These are phyloP conservation scores for Dissostichus mawsoni DNA, from an alignment of 2,113 vertebrate species.

Conservation along the genomic window DNA sequence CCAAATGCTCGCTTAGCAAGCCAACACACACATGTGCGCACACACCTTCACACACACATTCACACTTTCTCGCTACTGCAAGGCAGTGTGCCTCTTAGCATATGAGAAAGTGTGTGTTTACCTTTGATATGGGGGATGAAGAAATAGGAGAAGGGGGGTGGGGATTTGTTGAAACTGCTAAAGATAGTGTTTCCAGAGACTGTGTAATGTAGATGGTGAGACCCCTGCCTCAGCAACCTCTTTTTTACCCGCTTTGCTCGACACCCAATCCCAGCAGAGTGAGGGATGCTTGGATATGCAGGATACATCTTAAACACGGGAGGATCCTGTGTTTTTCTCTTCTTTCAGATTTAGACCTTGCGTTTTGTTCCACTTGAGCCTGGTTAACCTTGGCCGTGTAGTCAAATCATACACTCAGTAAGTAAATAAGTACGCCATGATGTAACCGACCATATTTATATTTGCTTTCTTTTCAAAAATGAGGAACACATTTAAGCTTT, in stretches of 20 bases:
- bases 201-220: conserved; percentile 43
- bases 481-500: not conserved
- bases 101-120: conserved; percentile 57
- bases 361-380: not conserved
- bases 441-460: not conserved
- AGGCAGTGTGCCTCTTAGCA: conserved; percentile 31
- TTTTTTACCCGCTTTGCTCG: conserved; percentile 36
- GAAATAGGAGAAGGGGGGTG: conserved; percentile 8
- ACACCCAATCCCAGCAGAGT: conserved; percentile 19
- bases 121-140: conserved; percentile 57
- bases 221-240: conserved; percentile 30
- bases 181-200: conserved; percentile 55
- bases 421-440: not conserved
- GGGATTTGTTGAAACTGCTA: conserved; percentile 64
- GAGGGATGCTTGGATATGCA: not conserved
- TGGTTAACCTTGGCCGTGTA: not conserved
- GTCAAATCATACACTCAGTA: not conserved
- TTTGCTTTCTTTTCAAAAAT: not conserved
- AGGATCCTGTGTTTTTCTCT: not conserved
- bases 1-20: conserved; percentile 68
- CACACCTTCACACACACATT: not conserved
- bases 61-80: conserved; percentile 26
- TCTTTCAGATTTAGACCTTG: not conserved
- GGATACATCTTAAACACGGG: not conserved
- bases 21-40: conserved; percentile 33